Evolutionary conservation across 2,888 invertebrate genomes (phyloP).

Genomic region (Oxycera nigricornis): DNA sequence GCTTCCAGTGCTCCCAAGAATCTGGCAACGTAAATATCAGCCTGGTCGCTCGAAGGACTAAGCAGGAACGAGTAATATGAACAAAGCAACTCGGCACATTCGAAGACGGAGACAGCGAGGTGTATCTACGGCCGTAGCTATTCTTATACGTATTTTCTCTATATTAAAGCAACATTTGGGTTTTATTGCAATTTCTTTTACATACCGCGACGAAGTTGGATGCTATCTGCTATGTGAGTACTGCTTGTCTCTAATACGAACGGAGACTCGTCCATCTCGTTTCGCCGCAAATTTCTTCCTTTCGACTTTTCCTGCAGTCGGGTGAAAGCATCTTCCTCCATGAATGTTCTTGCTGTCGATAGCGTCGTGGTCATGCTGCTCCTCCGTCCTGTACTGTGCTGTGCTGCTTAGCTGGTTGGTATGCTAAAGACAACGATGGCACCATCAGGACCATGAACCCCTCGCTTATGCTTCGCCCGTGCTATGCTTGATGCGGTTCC

Average conservation of each 20-base stretch:
- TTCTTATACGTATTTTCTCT: constrained; percentile 47
- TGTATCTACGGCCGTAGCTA: constrained; percentile 20
- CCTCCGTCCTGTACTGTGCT: background rate
- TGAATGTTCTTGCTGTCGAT: background rate
- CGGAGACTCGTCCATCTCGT: constrained; percentile 44
- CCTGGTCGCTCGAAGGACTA: constrained; percentile 37
- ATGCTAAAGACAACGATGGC: constrained; percentile 42
- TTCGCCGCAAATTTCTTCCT: constrained; percentile 44
- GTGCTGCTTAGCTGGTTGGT: constrained; percentile 41
- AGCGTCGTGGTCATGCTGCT: background rate
- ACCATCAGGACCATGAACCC: constrained; percentile 16
- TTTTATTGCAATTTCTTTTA: constrained; percentile 51
- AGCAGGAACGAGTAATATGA: constrained; percentile 38
- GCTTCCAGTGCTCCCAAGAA: background rate
- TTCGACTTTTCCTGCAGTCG: constrained; percentile 21
- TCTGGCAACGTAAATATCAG: constrained; percentile 39
- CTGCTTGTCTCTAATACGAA: constrained; percentile 42
- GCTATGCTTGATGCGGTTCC: background rate
- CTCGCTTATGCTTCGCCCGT: background rate
- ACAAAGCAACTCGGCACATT: constrained; percentile 39
- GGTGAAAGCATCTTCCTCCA: constrained; percentile 17
- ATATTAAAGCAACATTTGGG: constrained; percentile 51
- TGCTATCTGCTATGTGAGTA: constrained; percentile 28
- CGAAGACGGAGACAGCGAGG: constrained; percentile 32
- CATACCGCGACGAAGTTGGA: constrained; percentile 47